These are phyloP conservation scores for Cotesia typhae DNA, from an alignment of 1,140 invertebrate species.

Conservation along the genomic window DNA sequence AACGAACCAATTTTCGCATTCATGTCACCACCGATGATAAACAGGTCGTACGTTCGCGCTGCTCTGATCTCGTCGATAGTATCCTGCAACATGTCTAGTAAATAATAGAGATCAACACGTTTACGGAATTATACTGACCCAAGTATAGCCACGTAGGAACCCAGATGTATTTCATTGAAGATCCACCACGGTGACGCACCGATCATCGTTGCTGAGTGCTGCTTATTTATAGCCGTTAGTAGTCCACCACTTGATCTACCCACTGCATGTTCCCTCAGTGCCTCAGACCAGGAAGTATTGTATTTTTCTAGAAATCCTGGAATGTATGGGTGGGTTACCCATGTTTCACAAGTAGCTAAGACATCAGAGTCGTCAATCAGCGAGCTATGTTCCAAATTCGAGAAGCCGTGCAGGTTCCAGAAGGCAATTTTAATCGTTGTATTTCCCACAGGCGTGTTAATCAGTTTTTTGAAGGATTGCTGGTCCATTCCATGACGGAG, in stretches of 20 bases:
- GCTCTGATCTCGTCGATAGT: not conserved
- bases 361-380: not conserved
- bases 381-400: not conserved
- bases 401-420: not conserved
- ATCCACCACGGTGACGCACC: not conserved
- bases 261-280: not conserved
- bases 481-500: not conserved
- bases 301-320: not conserved
- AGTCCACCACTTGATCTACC: constrained; percentile 2
- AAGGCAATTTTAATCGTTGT: not conserved
- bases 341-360: not conserved
- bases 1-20: constrained; percentile 10
- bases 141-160: not conserved
- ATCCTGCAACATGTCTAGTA: constrained; percentile 10
- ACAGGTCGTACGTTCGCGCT: not conserved
- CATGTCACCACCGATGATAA: not conserved
- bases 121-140: constrained; percentile 11
- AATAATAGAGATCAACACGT: not conserved
- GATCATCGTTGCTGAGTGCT: not conserved
- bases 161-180: not conserved
- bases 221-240: constrained; percentile 24
- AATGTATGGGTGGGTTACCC: not conserved
- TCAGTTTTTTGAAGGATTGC: not conserved
- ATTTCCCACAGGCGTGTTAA: not conserved
- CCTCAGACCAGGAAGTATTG: not conserved